Evolutionary conservation across 1,140 invertebrate species (phyloP), one percentile per base, ranked within the genome.

Genomic region (Harpegnathos saltator): DNA sequence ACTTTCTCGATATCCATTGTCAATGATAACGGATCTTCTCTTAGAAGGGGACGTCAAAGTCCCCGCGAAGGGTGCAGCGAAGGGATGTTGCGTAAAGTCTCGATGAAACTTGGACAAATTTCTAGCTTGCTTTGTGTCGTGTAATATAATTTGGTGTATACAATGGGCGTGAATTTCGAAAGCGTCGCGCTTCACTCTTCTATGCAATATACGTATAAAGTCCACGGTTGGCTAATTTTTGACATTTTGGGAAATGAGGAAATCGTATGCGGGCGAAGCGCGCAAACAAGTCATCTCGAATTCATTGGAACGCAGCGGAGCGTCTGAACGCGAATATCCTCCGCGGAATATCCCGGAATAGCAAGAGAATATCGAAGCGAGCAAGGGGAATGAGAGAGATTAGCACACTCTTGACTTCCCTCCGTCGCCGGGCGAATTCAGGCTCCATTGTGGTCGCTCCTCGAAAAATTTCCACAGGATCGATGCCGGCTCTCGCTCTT

Each of bases 1-100:
- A 89, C 82, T 86, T 89, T 69, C 88, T 84, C 88, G 86, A 84
- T 83, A 82, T 78, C 84, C 66, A 90, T 90, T 90, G 89, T 90
- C 89, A 78, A 56, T 65, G 22, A 86, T 61, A 81, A 66, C 83
- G 71, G 85, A 89, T 68, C 88, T 75, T 81, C 72, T 38, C 52
- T 38, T 22, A 7, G 33, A 33, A 9, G 38, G 5, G 29, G 29
- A 33, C 5, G 78, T 63, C 33, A 38, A 24, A 81, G 69, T 50
- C 56, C 68, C 33, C 38, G 54, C 38, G 38, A 44, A 62, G 68
- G 78, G 38, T 63, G 78, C 33, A 17, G 9, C 22, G n/a, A n/a
- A n/a, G n/a, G 58, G 17, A 24, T 26, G 50, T 66, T 82, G 68
- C 84, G 63, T 44, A 24, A 78, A 19, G 63, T 69, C 26, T 29